Evolutionary conservation across 2,113 vertebrate genomes (phyloP).

Genomic region (Anseranas semipalmata): DNA sequence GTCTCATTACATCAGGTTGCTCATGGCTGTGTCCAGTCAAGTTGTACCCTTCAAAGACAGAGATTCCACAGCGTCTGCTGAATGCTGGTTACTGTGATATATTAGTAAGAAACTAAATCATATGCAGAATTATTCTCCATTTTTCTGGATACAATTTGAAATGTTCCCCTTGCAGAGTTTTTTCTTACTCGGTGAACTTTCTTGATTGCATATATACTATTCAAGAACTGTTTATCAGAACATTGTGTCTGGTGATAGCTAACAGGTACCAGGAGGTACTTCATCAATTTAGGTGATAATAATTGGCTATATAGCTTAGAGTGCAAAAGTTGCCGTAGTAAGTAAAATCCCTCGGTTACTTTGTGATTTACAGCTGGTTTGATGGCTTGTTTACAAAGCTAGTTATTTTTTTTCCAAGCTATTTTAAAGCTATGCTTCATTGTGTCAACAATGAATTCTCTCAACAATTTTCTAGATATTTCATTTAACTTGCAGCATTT

Average conservation of each 20-base stretch:
- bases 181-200: background rate
- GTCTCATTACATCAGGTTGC: background rate
- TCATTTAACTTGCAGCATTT: background rate
- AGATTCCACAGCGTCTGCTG: background rate
- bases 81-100: background rate
- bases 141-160: background rate
- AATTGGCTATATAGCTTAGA: background rate
- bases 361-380: background rate
- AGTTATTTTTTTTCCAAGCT: background rate
- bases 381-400: background rate
- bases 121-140: background rate
- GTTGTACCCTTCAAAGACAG: background rate
- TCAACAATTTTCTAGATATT: background rate
- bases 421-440: background rate
- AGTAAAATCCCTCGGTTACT: background rate
- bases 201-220: background rate
- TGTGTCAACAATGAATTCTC: background rate
- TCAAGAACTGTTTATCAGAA: background rate
- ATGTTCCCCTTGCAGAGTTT: background rate
- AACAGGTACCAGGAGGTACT: background rate
- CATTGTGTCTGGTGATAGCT: background rate
- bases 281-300: background rate
- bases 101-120: background rate
- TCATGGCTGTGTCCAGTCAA: fast-evolving
- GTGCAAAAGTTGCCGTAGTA: background rate